These are phyloP conservation scores for Drosophila sturtevanti DNA, from an alignment of 1,140 invertebrate genomes.

Conservation along the genomic window DNA sequence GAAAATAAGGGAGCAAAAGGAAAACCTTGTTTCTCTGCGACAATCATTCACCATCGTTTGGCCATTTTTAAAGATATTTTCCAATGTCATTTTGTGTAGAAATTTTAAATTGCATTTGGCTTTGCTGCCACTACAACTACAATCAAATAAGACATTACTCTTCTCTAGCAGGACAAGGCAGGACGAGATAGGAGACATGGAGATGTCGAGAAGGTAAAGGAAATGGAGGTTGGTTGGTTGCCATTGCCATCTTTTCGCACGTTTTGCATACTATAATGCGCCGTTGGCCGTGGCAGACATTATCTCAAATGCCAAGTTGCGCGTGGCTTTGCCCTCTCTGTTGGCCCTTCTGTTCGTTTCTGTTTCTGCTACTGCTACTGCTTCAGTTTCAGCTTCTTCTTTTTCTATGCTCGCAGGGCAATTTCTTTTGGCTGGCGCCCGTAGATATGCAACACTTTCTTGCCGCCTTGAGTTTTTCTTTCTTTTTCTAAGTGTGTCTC, in stretches of 20 bases:
- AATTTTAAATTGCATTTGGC: slow-evolving; percentile 74
- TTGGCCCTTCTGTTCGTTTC: not conserved
- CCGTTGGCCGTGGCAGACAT: slow-evolving; percentile 55
- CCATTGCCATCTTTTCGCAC: slow-evolving; percentile 11
- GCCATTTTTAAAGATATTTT: slow-evolving; percentile 24
- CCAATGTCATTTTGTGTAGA: slow-evolving; percentile 33
- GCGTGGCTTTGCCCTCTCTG: slow-evolving; percentile 10
- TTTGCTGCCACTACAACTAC: slow-evolving; percentile 27
- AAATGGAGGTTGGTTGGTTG: not conserved
- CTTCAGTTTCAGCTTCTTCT: not conserved
- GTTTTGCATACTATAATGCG: slow-evolving; percentile 23
- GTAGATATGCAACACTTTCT: slow-evolving; percentile 68
- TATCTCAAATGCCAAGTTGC: slow-evolving; percentile 63
- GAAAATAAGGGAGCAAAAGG: too few relatives aligned
- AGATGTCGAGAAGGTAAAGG: not conserved
- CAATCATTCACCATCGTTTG: slow-evolving; percentile 22
- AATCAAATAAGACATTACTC: slow-evolving; percentile 73
- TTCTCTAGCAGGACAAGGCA: slow-evolving; percentile 1
- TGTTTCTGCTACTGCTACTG: too few relatives aligned
- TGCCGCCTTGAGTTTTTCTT: slow-evolving; percentile 3
- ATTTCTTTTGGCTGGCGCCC: slow-evolving; percentile 63
- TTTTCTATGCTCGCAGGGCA: slow-evolving; percentile 39
- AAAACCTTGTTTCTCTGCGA: not conserved
- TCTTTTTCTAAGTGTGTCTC: not conserved
- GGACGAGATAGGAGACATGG: not conserved